Conservation (phyloP, 2,797 vertebrate genomes). For the Oreonectes daqikongensis region DNA sequence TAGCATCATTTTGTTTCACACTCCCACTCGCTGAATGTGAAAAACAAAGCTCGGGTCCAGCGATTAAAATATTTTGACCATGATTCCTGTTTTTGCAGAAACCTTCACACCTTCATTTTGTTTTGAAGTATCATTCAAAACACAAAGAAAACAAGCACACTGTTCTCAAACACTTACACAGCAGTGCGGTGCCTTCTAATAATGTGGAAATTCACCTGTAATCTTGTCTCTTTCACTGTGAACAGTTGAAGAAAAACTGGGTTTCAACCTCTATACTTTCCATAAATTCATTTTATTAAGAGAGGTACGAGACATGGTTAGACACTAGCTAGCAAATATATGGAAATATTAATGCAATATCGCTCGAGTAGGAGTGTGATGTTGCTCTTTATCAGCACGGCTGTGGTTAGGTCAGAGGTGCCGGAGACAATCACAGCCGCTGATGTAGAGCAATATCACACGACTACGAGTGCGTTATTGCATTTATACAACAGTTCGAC, state of each 20-base stretch:
- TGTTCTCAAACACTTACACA: not conserved
- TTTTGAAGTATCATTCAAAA: not conserved
- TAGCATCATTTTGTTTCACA: conserved; percentile 30
- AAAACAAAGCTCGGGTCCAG: conserved; percentile 13
- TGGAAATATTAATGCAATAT: too few relatives aligned
- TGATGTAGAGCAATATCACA: too few relatives aligned
- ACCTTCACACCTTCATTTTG: conserved; percentile 8
- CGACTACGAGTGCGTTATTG: too few relatives aligned
- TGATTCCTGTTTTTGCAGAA: not conserved
- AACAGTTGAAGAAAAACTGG: not conserved
- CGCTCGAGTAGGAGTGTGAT: too few relatives aligned
- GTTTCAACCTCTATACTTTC: not conserved
- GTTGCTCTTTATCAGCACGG: too few relatives aligned
- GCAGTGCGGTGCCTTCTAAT: not conserved
- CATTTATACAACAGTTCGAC: too few relatives aligned
- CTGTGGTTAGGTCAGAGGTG: too few relatives aligned
- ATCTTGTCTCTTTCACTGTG: not conserved
- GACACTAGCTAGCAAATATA: too few relatives aligned
- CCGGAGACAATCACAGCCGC: too few relatives aligned
- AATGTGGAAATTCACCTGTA: not conserved
- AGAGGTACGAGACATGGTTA: too few relatives aligned
- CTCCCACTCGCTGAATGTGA: not conserved
- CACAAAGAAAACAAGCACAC: not conserved
- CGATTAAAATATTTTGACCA: conserved; percentile 25
- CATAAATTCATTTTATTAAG: too few relatives aligned